A percentile compares a stretch with the other conserved stretches of the same genome.
Conservation (phyloP, 2,797 vertebrate genomes). For the Dipus sagitta region DNA sequence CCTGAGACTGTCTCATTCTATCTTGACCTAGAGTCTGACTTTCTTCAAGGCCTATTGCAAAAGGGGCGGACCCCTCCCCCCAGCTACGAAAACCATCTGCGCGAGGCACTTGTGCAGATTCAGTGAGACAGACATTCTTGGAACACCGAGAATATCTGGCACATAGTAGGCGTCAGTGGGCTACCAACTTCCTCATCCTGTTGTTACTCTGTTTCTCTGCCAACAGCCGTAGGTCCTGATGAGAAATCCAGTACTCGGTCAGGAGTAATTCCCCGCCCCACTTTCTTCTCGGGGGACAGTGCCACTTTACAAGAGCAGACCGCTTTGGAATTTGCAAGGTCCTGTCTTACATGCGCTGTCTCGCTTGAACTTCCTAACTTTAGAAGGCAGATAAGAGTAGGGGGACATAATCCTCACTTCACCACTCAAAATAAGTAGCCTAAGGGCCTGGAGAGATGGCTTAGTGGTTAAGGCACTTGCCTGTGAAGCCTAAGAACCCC, state of each 20-base stretch:
- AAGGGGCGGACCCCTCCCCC: too few species aligned
- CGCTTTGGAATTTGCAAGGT: constrained; percentile 29
- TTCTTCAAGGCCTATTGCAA: constrained; percentile 9
- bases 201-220: neutral
- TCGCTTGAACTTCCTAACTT: neutral
- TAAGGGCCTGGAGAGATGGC: neutral
- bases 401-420: constrained; percentile 17
- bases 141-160: neutral
- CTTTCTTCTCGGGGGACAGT: constrained; percentile 27
- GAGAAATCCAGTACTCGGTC: neutral
- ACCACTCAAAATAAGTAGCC: constrained; percentile 33
- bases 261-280: neutral
- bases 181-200: neutral
- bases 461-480: too few species aligned
- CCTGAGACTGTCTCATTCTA: too few species aligned
- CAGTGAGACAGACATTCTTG: neutral
- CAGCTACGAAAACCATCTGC: neutral
- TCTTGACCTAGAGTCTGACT: neutral
- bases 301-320: neutral
- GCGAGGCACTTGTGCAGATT: constrained; percentile 16
- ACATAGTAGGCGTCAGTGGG: neutral
- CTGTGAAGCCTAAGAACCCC: too few species aligned
- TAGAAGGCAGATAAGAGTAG: neutral
- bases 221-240: neutral
- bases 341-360: neutral